A percentile compares a stretch with the other conserved stretches of the same genome.
phyloP scores from a whole-genome alignment of 2,888 invertebrate genomes.

The Beris chalybata region DNA sequence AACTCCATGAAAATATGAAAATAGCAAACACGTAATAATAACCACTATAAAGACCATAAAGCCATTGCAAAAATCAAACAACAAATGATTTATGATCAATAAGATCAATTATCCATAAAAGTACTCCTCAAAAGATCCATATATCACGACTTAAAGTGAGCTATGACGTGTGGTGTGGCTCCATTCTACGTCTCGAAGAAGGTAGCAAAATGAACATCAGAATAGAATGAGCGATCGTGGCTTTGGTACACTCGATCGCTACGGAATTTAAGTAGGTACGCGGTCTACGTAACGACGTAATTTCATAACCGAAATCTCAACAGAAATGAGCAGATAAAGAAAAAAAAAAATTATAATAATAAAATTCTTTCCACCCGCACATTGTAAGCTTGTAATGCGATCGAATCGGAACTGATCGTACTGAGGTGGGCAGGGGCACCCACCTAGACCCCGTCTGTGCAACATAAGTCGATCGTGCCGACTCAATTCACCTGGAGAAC shows the following conservation, averaged over 20 bases:
- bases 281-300: slow-evolving; percentile 4
- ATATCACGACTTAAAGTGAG: slow-evolving; percentile 30
- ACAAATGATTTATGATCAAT: slow-evolving; percentile 31
- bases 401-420: slow-evolving; percentile 3
- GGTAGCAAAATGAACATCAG: slow-evolving; percentile 15
- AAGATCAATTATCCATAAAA: slow-evolving; percentile 32
- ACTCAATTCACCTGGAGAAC: slow-evolving; percentile 19
- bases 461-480: slow-evolving; percentile 5
- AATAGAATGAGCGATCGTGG: slow-evolving; percentile 21
- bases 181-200: no score
- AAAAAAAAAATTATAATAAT: neutral
- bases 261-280: neutral
- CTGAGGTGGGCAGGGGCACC: slow-evolving; percentile 7
- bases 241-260: neutral
- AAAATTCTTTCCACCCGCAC: slow-evolving; percentile 27
- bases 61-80: slow-evolving; percentile 22
- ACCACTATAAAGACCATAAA: neutral
- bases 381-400: slow-evolving; percentile 7
- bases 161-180: neutral
- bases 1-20: no score
- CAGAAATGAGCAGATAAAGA: slow-evolving; percentile 11
- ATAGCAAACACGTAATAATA: neutral
- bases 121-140: slow-evolving; percentile 22
- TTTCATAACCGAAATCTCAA: slow-evolving; percentile 23
- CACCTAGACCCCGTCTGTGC: neutral